phyloP scores from a whole-genome alignment of 2,113 vertebrate species.

The Neodon shergylaensis region DNA sequence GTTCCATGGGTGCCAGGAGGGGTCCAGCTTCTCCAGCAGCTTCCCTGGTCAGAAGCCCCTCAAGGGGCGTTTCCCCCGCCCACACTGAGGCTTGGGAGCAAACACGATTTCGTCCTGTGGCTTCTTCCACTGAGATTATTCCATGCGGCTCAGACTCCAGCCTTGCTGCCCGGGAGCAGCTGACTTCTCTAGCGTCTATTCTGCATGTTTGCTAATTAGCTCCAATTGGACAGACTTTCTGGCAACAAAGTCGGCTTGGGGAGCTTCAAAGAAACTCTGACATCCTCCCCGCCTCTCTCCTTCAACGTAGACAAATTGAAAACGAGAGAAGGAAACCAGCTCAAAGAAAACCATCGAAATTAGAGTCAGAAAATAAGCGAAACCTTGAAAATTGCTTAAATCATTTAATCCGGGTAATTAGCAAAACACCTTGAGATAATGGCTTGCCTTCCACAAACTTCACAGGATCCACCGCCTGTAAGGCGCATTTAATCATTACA shows the following conservation, averaged over 20 bases:
- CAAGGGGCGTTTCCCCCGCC: not conserved
- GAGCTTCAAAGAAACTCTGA: slow-evolving; percentile 35
- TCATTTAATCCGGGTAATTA: slow-evolving; percentile 36
- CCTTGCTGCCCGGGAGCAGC: not conserved
- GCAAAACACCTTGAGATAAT: slow-evolving; percentile 20
- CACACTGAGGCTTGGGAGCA: not conserved
- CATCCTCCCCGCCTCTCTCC: not conserved
- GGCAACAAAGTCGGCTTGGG: slow-evolving; percentile 19
- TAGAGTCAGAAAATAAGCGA: slow-evolving; percentile 31
- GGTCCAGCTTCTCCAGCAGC: not conserved
- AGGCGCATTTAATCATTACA: slow-evolving; percentile 34
- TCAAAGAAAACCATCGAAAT: slow-evolving; percentile 40
- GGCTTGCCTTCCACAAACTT: not conserved
- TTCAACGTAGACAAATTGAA: not conserved
- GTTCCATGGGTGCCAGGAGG: not conserved
- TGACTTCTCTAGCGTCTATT: not conserved
- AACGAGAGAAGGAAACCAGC: not conserved
- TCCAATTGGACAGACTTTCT: slow-evolving; percentile 53
- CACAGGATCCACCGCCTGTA: not conserved
- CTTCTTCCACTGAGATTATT: not conserved
- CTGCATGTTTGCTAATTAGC: slow-evolving; percentile 58
- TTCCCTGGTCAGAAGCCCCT: not conserved
- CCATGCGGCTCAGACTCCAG: not conserved
- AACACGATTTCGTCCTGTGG: not conserved
- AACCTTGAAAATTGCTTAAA: slow-evolving; percentile 42